These are phyloP conservation scores for Grus americana DNA, from an alignment of 2,113 vertebrate species.

Conservation along the genomic window DNA sequence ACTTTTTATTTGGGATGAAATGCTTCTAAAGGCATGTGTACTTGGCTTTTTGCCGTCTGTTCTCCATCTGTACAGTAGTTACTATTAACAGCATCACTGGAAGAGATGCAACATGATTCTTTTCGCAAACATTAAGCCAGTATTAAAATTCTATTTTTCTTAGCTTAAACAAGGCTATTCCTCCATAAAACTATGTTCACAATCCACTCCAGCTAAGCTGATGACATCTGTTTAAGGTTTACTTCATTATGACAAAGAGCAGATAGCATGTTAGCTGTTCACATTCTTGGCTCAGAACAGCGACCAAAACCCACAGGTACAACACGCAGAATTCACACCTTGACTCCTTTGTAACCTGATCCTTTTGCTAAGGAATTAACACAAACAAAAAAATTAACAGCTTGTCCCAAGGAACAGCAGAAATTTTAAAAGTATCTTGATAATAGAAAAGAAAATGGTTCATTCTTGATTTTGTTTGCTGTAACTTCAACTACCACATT, in stretches of 20 bases:
- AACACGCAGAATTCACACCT: background rate
- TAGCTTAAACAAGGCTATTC: background rate
- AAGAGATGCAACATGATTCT: background rate
- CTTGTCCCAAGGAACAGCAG: background rate
- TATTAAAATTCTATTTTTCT: background rate
- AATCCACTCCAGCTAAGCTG: background rate
- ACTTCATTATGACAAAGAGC: background rate
- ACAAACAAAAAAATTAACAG: background rate
- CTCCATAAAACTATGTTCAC: background rate
- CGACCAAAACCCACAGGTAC: background rate
- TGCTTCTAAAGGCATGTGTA: rapidly evolving
- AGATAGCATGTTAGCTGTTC: background rate
- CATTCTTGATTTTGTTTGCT: background rate
- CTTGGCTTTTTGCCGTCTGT: background rate
- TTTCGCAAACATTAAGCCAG: background rate
- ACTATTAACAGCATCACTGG: background rate
- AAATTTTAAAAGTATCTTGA: background rate
- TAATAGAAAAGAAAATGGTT: background rate
- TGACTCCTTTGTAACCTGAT: background rate
- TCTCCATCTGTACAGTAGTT: background rate
- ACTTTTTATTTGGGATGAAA: background rate
- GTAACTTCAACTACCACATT: background rate
- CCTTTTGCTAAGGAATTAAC: background rate
- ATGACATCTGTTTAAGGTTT: background rate
- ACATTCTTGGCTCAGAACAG: background rate